Conservation (phyloP, 2,113 vertebrate species). For the Hemiprocne comata region DNA sequence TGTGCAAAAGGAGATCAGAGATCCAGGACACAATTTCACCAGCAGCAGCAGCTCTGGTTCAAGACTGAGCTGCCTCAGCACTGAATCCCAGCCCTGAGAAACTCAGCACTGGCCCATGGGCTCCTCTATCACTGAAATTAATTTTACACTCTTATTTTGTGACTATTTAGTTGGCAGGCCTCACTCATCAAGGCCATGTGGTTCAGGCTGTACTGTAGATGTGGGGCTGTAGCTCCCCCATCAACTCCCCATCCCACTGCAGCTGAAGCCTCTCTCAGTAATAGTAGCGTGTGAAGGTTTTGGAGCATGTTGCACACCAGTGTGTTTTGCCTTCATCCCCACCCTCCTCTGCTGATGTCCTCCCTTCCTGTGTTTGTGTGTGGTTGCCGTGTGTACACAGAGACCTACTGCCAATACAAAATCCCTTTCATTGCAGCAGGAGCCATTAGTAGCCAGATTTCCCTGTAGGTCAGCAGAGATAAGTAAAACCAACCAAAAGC, state of each 20-base stretch:
- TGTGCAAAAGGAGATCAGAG: neutral
- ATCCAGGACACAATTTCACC: neutral
- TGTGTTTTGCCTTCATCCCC: neutral
- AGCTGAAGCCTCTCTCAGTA: neutral
- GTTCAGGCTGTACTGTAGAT: neutral
- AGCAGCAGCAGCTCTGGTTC: neutral
- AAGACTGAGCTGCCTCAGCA: neutral
- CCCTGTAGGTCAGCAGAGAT: neutral
- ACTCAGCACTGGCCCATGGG: neutral
- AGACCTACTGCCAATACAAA: neutral
- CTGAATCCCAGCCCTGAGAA: neutral
- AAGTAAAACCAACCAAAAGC: constrained; percentile 8
- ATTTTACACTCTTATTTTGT: neutral
- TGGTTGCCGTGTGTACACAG: neutral
- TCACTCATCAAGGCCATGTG: neutral
- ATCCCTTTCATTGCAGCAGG: neutral
- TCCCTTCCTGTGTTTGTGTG: neutral
- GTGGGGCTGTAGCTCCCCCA: neutral
- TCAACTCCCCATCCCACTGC: fast-evolving
- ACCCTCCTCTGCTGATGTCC: neutral
- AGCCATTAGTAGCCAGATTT: neutral
- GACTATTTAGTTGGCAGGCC: neutral
- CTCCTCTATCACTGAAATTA: neutral
- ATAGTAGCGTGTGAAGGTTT: fast-evolving
- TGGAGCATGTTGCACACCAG: fast-evolving